Base-by-base conservation (phyloP, 2,797 vertebrate genomes). In the Enteromius viviparus region DNA sequence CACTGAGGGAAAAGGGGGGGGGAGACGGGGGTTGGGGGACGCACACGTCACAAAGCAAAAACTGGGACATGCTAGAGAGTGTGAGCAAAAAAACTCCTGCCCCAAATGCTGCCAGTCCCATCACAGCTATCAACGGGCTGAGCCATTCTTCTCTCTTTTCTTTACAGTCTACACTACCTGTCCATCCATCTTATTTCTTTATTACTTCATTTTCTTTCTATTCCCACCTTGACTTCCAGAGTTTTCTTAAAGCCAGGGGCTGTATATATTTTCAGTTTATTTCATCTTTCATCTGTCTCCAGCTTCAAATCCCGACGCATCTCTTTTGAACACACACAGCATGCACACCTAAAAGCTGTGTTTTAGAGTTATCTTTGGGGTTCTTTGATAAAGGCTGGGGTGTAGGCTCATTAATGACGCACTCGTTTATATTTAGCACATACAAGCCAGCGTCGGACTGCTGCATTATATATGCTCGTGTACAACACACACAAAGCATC, bases 351-450 rank as follows among this genome's bases (percentile, higher is more conserved):
- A 47, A 26, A n/a, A 15, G 51, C 78, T 55, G 37, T 42, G 62
- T 79, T 84, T 71, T 70, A 84, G 23, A 85, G 78, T 84, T 87
- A 87, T 86, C 76, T 87, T 83, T 86, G 74, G 62, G 81, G 49
- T 78, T 81, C 53, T 76, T 84, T 84, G 83, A 82, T 87, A 83
- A 84, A 77, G 60, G 47, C 78, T 49, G 42, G 53, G 47, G 66
- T 70, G 55, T 66, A 53, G 66, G 34, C 80, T 87, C 82, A 87
- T 88, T 80, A 78, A 83, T 58, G 77, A 80, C 76, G n/a, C 77
- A 49, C 65, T 74, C 1, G 15, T 83, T 88, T 84, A 88, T 86
- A 89, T 88, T 88, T 88, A 84, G 83, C 85, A 78, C 84, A 77
- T 40, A 78, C 45, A 69, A 75, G 58, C 40, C 71, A 80, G 81